Percentiles rank a stretch among this genome's conserved stretches.
phyloP scores from a whole-genome alignment of 1,140 invertebrate species.

The Tetragonula clypearis region DNA sequence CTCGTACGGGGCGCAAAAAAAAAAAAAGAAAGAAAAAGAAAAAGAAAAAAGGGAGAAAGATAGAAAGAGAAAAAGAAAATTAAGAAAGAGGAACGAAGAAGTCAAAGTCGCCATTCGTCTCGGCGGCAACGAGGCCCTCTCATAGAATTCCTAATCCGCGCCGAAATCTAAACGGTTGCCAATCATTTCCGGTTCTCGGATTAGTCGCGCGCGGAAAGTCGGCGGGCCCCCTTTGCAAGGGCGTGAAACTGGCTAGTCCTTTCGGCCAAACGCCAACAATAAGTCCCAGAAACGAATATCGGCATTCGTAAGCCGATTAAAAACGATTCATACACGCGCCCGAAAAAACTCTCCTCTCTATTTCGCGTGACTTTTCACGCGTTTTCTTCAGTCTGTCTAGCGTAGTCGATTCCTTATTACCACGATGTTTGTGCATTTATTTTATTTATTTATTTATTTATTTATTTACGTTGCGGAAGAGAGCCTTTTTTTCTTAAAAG shows the following conservation, averaged over 20 bases:
- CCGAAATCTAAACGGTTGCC: constrained; percentile 81
- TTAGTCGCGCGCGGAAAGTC: constrained; percentile 76
- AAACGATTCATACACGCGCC: constrained; percentile 75
- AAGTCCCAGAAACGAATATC: constrained; percentile 47
- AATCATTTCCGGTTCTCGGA: constrained; percentile 82
- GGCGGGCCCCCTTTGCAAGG: constrained; percentile 42
- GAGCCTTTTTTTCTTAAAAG: no score
- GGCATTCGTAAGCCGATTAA: constrained; percentile 79
- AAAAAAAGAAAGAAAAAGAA: neutral
- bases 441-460: no score
- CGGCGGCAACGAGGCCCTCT: constrained; percentile 35
- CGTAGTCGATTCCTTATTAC: no score
- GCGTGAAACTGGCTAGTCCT: constrained; percentile 70
- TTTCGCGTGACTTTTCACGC: constrained; percentile 37
- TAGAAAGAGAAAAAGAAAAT: neutral
- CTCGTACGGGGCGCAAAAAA: neutral
- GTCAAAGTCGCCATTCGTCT: constrained; percentile 51
- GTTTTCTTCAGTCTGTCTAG: constrained; percentile 4
- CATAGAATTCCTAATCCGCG: constrained; percentile 72
- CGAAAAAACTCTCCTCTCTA: constrained; percentile 57
- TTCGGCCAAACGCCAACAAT: constrained; percentile 55
- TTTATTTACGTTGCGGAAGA: no score
- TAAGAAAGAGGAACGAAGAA: neutral
- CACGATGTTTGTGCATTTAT: no score
- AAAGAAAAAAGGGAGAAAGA: neutral